phyloP scores from a whole-genome alignment of 2,113 vertebrate genomes.

The Athene cunicularia region DNA sequence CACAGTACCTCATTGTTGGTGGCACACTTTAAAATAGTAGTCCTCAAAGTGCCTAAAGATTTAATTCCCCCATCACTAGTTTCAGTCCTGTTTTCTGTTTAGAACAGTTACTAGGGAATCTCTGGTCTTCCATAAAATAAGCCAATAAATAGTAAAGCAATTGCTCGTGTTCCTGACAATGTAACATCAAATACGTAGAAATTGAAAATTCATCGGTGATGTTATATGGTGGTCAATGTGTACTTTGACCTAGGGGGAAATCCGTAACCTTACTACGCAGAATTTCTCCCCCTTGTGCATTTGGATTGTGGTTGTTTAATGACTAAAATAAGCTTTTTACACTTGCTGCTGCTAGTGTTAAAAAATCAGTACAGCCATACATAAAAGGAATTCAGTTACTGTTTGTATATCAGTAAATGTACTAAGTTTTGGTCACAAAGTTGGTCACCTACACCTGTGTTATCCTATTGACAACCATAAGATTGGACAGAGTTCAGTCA shows the following conservation, averaged over 20 bases:
- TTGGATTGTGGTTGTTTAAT: not conserved
- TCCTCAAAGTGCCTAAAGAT: slow-evolving; percentile 79
- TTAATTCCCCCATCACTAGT: slow-evolving; percentile 50
- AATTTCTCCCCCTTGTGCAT: not conserved
- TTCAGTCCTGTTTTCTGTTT: slow-evolving; percentile 62
- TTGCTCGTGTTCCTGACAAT: not conserved
- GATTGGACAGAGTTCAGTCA: not conserved
- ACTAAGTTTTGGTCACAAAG: not conserved
- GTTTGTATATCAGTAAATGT: not conserved
- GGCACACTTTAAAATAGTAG: slow-evolving; percentile 74
- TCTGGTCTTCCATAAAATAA: slow-evolving; percentile 72
- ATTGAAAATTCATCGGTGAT: not conserved
- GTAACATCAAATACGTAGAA: not conserved
- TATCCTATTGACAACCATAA: not conserved
- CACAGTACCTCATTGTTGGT: slow-evolving; percentile 61
- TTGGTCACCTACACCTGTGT: not conserved
- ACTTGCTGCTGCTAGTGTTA: not conserved
- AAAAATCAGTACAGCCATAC: not conserved
- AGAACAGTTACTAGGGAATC: slow-evolving; percentile 62
- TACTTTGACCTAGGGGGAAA: slow-evolving; percentile 1
- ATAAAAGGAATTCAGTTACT: not conserved
- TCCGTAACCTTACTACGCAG: not conserved
- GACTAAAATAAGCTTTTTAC: not conserved
- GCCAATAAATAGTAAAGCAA: slow-evolving; percentile 28
- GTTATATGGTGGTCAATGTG: not conserved